phyloP scores from a whole-genome alignment of 2,113 vertebrate genomes.

The Lota lota region DNA sequence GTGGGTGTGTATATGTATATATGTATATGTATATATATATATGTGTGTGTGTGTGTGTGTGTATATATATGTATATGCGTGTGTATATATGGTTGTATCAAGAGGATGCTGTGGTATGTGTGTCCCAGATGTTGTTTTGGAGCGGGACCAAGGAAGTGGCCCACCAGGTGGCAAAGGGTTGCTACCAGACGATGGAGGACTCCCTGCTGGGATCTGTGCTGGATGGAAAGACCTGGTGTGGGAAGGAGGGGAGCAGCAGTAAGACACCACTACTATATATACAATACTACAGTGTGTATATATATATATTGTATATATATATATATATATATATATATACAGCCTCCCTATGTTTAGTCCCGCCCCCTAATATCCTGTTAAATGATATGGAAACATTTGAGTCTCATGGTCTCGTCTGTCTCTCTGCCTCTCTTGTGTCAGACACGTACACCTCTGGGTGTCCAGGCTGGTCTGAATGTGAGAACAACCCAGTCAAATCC shows the following conservation, averaged over 20 bases:
- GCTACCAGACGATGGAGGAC: constrained; percentile 80
- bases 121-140: constrained; percentile 83
- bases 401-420: background rate
- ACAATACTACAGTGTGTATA: too few relatives aligned
- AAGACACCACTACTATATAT: background rate
- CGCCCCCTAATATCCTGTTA: too few relatives aligned
- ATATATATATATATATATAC: too few relatives aligned
- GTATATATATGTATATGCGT: background rate
- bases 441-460: constrained; percentile 60
- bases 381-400: background rate
- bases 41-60: background rate
- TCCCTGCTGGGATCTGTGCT: constrained; percentile 78
- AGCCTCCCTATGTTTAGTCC: too few relatives aligned
- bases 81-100: background rate
- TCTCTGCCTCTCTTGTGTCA: constrained; percentile 30
- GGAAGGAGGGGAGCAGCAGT: constrained; percentile 67
- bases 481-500: constrained; percentile 55
- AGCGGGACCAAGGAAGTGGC: constrained; percentile 77
- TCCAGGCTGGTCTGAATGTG: constrained; percentile 46
- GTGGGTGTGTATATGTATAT: background rate
- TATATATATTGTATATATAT: too few relatives aligned
- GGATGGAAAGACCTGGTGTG: constrained; percentile 81
- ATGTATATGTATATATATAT: background rate
- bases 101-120: background rate
- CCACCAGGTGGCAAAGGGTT: constrained; percentile 60